Base-by-base conservation (phyloP, 2,888 invertebrate species). In the Listrodromus nycthemerus region DNA sequence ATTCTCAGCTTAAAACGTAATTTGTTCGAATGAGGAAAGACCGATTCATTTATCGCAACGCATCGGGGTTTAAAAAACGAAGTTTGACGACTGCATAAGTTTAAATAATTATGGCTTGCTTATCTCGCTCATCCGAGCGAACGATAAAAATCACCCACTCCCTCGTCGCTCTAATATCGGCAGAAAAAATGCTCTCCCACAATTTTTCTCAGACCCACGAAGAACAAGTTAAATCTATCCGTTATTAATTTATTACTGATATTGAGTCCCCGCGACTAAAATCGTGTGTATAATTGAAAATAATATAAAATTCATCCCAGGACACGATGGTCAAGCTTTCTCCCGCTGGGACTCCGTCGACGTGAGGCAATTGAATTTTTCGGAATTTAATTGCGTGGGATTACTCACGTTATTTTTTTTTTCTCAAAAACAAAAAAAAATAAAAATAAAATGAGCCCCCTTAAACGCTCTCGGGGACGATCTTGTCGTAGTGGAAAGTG, bases 381-480 rank as follows among this genome's bases (percentile, higher is more conserved):
- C 30, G 37, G 55, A n/a, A 61, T 8, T 5, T 8, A 33, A 69
- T 70, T 63, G 33, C 77, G 50, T 37, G 30, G 45, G 24, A 63
- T 13, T 33, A 21, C 27, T 3, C 41, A 4, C 41, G 3, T 45
- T 45, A 13, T 45, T 61, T 61, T 16, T 33, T 8, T 37, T 37
- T 10, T 37, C 37, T 10, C 8, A 37, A 30, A 61, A 30, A 16
- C 6, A 19, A 27, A 37, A 37, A 37, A 30, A 61, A 30, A 16
- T n/a, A 19, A 27, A 58, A 13, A 27, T 13, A 27, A 58, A 61
- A 27, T 24, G n/a, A 24, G 10, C 61, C 45, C 70, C 50, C 86
- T 95, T 94, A 95, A 88, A 95, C 95, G 90, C 95, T 95, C 91
- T 95, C 95, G 75, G 95, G 95, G 86, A 95, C 95, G 88, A 95